Conservation (phyloP, 2,113 vertebrate genomes). For the Halcyon senegalensis region DNA sequence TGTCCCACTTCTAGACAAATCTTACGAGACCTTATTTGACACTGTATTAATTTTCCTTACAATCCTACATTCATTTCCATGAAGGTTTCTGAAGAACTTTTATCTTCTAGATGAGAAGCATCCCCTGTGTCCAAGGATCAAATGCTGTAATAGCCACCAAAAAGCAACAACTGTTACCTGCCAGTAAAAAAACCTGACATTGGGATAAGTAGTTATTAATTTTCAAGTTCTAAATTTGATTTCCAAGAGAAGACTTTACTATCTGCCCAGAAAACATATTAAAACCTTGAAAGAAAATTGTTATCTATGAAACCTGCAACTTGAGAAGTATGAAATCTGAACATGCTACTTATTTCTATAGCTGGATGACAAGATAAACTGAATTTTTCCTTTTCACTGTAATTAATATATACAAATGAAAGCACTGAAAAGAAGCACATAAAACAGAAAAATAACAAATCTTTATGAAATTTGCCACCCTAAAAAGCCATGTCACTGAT, state of each 20-base stretch:
- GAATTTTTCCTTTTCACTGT: neutral
- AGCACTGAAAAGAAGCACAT: neutral
- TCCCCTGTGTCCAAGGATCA: neutral
- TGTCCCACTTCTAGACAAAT: neutral
- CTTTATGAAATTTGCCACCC: neutral
- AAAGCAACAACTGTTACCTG: neutral
- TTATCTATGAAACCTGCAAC: neutral
- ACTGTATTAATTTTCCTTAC: neutral
- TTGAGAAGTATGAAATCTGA: neutral
- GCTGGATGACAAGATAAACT: neutral
- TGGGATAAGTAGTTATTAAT: neutral
- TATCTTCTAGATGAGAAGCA: neutral
- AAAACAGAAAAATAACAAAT: constrained; percentile 9
- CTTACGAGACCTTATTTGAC: neutral
- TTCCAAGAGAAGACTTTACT: neutral
- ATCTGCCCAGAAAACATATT: neutral
- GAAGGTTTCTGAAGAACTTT: neutral
- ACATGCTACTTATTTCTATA: neutral
- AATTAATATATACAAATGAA: neutral
- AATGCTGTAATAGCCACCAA: neutral
- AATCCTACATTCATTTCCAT: neutral
- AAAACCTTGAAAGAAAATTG: neutral
- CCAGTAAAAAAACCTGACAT: neutral
- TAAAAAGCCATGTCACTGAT: neutral
- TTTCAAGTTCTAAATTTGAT: neutral